phyloP scores from a whole-genome alignment of 2,888 invertebrate species.

The Flexamia atlantica region DNA sequence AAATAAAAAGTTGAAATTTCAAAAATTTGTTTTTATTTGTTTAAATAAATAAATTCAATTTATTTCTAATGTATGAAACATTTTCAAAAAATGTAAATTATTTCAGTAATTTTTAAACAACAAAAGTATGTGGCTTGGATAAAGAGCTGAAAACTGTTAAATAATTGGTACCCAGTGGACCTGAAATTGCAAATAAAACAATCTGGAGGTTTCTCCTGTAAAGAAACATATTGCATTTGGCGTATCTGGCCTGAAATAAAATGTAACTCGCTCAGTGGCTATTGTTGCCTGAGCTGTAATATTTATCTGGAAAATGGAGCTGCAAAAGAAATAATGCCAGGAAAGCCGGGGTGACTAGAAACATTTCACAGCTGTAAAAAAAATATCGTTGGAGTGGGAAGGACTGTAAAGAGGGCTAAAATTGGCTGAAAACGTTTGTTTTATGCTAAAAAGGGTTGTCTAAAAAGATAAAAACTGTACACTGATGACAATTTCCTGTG shows the following conservation, averaged over 20 bases:
- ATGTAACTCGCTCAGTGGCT: neutral
- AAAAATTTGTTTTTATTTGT: neutral
- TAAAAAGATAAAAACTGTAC: neutral
- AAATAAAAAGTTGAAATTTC: neutral
- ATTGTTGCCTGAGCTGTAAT: neutral
- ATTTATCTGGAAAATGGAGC: neutral
- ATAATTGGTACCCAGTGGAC: neutral
- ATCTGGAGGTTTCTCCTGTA: constrained; percentile 10
- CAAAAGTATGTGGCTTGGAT: constrained; percentile 48
- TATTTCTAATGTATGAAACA: too few species aligned
- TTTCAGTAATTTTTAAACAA: neutral
- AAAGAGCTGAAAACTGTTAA: constrained; percentile 42
- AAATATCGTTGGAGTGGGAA: too few species aligned
- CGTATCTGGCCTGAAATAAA: constrained; percentile 46
- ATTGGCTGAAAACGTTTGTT: neutral
- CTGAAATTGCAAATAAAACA: constrained; percentile 12
- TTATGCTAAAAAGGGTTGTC: too few species aligned
- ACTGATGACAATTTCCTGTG: neutral
- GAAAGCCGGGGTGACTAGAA: neutral
- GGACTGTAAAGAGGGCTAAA: neutral
- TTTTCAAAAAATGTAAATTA: too few species aligned
- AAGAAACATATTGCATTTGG: constrained; percentile 33
- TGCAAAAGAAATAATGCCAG: neutral
- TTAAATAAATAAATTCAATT: neutral
- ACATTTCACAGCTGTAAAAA: constrained; percentile 5